A percentile compares a stretch with the other conserved stretches of the same genome.
Evolutionary conservation across 2,888 invertebrate species (phyloP).

Genomic region (Campaea margaritaria): DNA sequence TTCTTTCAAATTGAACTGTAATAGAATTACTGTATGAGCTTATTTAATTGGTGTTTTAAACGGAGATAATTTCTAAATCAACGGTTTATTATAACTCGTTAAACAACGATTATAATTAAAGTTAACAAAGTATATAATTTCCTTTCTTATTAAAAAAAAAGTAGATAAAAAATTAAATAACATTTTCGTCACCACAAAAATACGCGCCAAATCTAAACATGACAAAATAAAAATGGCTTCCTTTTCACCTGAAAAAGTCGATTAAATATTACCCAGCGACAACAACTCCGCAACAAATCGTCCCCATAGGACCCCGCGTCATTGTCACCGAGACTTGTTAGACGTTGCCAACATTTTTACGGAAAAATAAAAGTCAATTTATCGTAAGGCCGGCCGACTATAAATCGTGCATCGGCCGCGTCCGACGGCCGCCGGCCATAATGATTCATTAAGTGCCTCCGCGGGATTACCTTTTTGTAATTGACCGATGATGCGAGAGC

Average conservation of each 20-base stretch:
- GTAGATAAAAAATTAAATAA: no score
- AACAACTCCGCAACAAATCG: constrained; percentile 43
- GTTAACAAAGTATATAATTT: no score
- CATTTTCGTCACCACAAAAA: neutral
- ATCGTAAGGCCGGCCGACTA: constrained; percentile 58
- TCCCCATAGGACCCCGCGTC: constrained; percentile 39
- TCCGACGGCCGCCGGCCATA: constrained; percentile 71
- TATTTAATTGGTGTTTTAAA: no score
- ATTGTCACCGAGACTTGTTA: constrained; percentile 42
- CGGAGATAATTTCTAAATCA: no score
- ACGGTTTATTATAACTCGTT: no score
- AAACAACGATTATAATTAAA: no score
- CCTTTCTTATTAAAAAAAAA: no score
- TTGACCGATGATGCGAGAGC: constrained; percentile 83
- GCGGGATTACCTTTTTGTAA: constrained; percentile 84
- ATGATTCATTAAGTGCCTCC: constrained; percentile 85
- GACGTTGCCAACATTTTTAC: constrained; percentile 43
- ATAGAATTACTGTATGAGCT: no score
- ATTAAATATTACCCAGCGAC: constrained; percentile 37
- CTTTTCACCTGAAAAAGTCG: constrained; percentile 36
- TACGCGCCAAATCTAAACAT: constrained; percentile 1
- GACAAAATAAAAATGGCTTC: constrained; percentile 8
- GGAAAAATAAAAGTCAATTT: constrained; percentile 51
- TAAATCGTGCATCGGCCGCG: constrained; percentile 71
- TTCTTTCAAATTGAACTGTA: no score